These are phyloP conservation scores for Clistopyga incitator DNA, from an alignment of 2,888 invertebrate genomes.

Conservation along the genomic window DNA sequence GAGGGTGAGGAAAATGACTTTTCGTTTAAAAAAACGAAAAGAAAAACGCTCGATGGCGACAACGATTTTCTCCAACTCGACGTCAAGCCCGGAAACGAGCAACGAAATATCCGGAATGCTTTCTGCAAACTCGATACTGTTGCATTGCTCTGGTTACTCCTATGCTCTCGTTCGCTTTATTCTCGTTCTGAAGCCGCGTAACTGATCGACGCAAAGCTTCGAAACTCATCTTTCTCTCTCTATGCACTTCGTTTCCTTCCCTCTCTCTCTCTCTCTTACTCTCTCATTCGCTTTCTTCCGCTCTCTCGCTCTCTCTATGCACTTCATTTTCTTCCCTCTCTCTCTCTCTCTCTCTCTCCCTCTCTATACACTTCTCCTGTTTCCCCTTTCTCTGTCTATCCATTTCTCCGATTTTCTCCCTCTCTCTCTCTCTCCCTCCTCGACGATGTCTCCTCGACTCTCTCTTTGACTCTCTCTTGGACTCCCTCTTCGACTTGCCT, in stretches of 20 bases:
- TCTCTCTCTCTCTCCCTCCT: too few relatives aligned
- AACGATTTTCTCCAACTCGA: constrained; percentile 43
- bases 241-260: too few relatives aligned
- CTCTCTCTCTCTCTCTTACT: constrained; percentile 5
- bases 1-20: neutral
- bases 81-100: constrained; percentile 34
- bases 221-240: constrained; percentile 14
- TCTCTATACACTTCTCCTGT: neutral
- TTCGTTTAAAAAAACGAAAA: neutral
- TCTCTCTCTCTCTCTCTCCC: neutral
- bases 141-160: constrained; percentile 11
- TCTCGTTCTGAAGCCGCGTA: constrained; percentile 35
- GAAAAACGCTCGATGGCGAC: constrained; percentile 3
- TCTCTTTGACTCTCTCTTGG: constrained; percentile 6
- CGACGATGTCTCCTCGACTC: neutral
- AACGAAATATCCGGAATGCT: constrained; percentile 52
- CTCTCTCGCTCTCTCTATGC: neutral
- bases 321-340: too few relatives aligned
- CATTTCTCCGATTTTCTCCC: too few relatives aligned
- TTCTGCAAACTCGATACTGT: constrained; percentile 28
- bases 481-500: neutral
- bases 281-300: too few relatives aligned
- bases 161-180: constrained; percentile 20
- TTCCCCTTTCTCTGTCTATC: too few relatives aligned
- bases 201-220: constrained; percentile 52